phyloP scores from a whole-genome alignment of 2,888 invertebrate genomes.

The Watsonalla binaria region DNA sequence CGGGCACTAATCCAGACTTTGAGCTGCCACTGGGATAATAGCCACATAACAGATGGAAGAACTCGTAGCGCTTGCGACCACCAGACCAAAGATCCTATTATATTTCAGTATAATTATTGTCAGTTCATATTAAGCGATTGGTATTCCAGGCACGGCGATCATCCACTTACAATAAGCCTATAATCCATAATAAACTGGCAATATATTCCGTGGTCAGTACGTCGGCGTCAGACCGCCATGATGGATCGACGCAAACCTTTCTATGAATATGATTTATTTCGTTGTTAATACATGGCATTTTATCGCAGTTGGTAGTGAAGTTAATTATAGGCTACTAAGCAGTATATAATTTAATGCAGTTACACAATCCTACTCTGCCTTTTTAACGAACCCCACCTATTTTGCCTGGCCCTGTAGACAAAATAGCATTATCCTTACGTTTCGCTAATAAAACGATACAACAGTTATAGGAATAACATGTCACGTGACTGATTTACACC shows the following conservation, averaged over 20 bases:
- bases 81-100: neutral
- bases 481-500: too few relatives aligned
- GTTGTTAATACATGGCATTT: conserved; percentile 23
- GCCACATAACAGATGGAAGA: too few relatives aligned
- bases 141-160: neutral
- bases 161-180: conserved; percentile 18
- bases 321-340: too few relatives aligned
- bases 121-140: neutral
- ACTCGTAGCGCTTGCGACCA: neutral
- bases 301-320: conserved; percentile 6
- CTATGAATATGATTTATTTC: conserved; percentile 43
- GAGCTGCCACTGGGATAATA: too few relatives aligned
- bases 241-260: conserved; percentile 40
- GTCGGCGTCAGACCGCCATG: conserved; percentile 27
- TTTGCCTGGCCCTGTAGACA: too few relatives aligned
- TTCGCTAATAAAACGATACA: too few relatives aligned
- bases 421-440: too few relatives aligned
- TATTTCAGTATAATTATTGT: neutral
- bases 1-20: too few relatives aligned
- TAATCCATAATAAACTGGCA: conserved; percentile 38
- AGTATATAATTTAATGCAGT: too few relatives aligned
- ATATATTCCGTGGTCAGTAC: conserved; percentile 32
- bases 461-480: too few relatives aligned
- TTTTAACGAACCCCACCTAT: too few relatives aligned
- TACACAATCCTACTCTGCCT: too few relatives aligned